phyloP scores from a whole-genome alignment of 2,113 vertebrate genomes.

The Nothobranchius kuhntae region DNA sequence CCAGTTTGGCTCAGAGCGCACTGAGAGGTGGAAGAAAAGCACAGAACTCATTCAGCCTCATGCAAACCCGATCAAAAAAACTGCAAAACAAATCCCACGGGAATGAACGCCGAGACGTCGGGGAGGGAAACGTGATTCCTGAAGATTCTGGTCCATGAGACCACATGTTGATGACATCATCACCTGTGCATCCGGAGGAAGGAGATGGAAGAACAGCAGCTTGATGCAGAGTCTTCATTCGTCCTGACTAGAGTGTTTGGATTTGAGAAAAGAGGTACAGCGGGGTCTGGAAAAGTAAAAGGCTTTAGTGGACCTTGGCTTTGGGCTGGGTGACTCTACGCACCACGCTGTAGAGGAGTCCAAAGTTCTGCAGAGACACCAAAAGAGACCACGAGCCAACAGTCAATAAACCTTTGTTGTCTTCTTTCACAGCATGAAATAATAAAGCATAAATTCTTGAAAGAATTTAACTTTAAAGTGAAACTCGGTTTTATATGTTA shows the following conservation, averaged over 20 bases:
- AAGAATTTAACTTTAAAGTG: not conserved
- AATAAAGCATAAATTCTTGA: too few species aligned
- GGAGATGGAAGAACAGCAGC: constrained; percentile 43
- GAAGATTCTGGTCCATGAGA: constrained; percentile 42
- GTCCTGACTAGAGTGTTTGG: constrained; percentile 43
- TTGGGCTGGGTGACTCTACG: constrained; percentile 88
- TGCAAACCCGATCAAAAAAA: not conserved
- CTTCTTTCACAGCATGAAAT: too few species aligned
- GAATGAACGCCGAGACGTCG: constrained; percentile 20
- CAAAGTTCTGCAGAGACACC: constrained; percentile 84
- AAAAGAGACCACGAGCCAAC: not conserved
- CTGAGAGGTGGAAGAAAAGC: constrained; percentile 22
- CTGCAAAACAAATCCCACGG: not conserved
- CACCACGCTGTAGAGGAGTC: constrained; percentile 86
- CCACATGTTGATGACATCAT: constrained; percentile 66
- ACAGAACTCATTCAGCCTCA: constrained; percentile 17
- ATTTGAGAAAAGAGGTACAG: constrained; percentile 15
- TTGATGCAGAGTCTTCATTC: constrained; percentile 36
- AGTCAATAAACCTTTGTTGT: not conserved
- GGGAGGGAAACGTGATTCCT: constrained; percentile 55
- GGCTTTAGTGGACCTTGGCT: constrained; percentile 83
- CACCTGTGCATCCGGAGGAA: constrained; percentile 40
- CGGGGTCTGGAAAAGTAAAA: not conserved
- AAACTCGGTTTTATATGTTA: not conserved
- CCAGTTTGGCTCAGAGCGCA: constrained; percentile 32